These are phyloP conservation scores for Fragum fragum DNA, from an alignment of 2,888 invertebrate species.

Conservation along the genomic window DNA sequence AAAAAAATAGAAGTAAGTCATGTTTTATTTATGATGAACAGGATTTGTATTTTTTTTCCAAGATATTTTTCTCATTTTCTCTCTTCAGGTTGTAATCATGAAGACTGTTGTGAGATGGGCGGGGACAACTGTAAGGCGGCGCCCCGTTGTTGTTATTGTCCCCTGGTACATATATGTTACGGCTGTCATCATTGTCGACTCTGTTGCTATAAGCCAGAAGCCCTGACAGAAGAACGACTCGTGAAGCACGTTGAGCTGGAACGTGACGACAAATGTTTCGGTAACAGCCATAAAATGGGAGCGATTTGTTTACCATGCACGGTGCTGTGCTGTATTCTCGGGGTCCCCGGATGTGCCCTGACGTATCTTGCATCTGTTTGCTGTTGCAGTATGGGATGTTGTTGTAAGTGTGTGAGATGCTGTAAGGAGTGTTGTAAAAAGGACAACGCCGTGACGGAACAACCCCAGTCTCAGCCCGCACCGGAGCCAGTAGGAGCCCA, in stretches of 20 bases:
- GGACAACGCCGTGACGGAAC: slow-evolving; percentile 20
- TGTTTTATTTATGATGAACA: too few species aligned
- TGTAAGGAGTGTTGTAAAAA: slow-evolving; percentile 23
- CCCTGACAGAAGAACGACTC: neutral
- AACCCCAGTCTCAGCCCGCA: slow-evolving; percentile 3
- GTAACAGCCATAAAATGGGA: slow-evolving; percentile 20
- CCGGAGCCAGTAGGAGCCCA: neutral
- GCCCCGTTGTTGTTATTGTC: slow-evolving; percentile 24
- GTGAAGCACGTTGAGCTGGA: slow-evolving; percentile 24
- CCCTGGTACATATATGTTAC: slow-evolving; percentile 20
- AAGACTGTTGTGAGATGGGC: slow-evolving; percentile 25
- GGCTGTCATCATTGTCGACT: slow-evolving; percentile 9
- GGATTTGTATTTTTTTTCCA: too few species aligned
- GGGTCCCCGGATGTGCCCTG: slow-evolving; percentile 13
- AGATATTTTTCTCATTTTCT: too few species aligned
- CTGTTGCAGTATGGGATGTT: slow-evolving; percentile 20
- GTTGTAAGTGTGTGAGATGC: slow-evolving; percentile 8
- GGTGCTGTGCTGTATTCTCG: slow-evolving; percentile 12
- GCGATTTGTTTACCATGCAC: slow-evolving; percentile 21
- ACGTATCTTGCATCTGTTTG: slow-evolving; percentile 11
- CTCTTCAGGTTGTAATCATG: slow-evolving; percentile 28
- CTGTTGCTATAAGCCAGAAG: slow-evolving; percentile 17
- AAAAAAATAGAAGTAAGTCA: too few species aligned
- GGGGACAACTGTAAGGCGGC: slow-evolving; percentile 29
- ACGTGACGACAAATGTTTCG: slow-evolving; percentile 23